phyloP scores from a whole-genome alignment of 2,888 invertebrate species.

The Lepetodrilus schrolli region DNA sequence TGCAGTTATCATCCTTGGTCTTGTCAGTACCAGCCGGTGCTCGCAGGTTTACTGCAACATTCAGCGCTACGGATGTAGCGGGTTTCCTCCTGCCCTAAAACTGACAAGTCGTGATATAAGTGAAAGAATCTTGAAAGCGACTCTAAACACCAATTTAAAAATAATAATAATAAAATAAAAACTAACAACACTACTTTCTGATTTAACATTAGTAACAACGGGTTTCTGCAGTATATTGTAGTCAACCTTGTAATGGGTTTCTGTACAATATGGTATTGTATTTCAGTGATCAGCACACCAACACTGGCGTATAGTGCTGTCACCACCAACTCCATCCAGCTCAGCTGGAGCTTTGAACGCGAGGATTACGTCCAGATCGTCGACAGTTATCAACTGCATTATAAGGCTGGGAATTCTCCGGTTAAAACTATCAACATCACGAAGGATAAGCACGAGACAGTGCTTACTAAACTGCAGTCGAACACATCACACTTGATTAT shows the following conservation, averaged over 20 bases:
- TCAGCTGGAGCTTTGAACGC: slow-evolving; percentile 29
- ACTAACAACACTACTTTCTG: too few species aligned
- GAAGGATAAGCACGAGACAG: background rate
- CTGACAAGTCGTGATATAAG: too few species aligned
- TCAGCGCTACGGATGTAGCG: too few species aligned
- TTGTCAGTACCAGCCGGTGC: too few species aligned
- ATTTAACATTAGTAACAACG: background rate
- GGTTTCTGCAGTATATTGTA: background rate
- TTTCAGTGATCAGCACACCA: background rate
- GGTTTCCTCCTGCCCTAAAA: too few species aligned
- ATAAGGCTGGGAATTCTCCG: background rate
- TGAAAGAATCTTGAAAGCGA: too few species aligned
- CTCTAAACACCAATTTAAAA: too few species aligned
- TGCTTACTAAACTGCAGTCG: slow-evolving; percentile 21
- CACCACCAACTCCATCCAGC: slow-evolving; percentile 25
- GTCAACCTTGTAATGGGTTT: background rate
- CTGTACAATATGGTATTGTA: background rate
- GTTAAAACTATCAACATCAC: background rate
- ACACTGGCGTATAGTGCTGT: background rate
- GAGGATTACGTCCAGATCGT: slow-evolving; percentile 28
- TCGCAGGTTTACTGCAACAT: too few species aligned
- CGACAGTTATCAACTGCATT: slow-evolving; percentile 6
- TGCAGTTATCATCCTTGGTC: too few species aligned
- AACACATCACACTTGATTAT: slow-evolving; percentile 13
- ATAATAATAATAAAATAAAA: too few species aligned